These are phyloP conservation scores for Ramphastos sulfuratus DNA, from an alignment of 2,113 vertebrate genomes.

Conservation along the genomic window DNA sequence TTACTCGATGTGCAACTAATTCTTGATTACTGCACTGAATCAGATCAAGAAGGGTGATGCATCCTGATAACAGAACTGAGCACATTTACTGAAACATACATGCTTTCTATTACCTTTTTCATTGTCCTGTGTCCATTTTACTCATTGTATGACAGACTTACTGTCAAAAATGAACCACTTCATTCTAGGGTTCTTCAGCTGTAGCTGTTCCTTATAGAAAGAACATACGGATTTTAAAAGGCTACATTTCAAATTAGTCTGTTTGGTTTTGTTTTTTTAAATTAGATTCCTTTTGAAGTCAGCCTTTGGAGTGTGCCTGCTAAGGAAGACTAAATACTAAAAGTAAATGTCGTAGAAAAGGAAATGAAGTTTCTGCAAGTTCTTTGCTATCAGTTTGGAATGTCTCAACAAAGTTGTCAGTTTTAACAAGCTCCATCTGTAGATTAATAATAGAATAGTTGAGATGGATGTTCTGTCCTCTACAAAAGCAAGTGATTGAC, in stretches of 20 bases:
- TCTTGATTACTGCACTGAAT: background rate
- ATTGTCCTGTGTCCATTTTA: background rate
- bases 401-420: slow-evolving; percentile 12
- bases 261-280: background rate
- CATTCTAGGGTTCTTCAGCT: background rate
- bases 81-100: background rate
- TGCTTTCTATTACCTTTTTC: background rate
- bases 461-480: slow-evolving; percentile 25
- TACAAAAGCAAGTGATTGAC: slow-evolving; percentile 19
- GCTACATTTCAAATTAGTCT: background rate
- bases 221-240: background rate
- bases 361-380: background rate
- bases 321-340: slow-evolving; percentile 9
- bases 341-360: slow-evolving; percentile 15
- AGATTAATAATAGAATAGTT: slow-evolving; percentile 34
- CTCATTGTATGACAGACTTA: background rate
- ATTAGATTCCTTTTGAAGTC: slow-evolving; percentile 14
- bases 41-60: background rate
- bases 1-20: background rate
- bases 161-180: background rate
- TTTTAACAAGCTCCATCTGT: slow-evolving; percentile 44
- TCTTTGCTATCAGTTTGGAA: background rate
- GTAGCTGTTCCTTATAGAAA: background rate
- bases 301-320: background rate
- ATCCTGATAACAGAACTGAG: background rate